Evolutionary conservation across 1,140 invertebrate species (phyloP), one percentile per base, ranked within the genome.

Genomic region (Scaptomyza hsui): DNA sequence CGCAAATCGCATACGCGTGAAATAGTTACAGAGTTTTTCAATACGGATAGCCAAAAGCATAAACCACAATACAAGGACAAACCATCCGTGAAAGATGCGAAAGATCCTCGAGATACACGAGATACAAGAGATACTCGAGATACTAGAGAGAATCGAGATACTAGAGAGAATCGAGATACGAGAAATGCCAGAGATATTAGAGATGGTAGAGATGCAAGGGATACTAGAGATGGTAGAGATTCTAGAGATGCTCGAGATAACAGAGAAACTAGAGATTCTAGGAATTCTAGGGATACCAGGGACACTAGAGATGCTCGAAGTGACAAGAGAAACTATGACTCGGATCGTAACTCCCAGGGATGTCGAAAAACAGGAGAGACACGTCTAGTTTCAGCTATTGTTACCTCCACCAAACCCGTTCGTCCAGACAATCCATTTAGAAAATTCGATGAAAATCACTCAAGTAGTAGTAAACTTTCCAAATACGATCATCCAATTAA

Each of bases 391-490:
- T 71, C 78, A 2, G 65, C 82, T 0, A 60, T 86, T n/a, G 82
- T 29, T 9, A 29, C 74, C 1, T 70, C 79, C 1, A 45, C 26
- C 26, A 29, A 29, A 29, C 26, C 56, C 56, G 1, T 37, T 64
- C 68, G 81, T 3, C 75, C 63, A 1, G 75, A 86, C 24, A 86
- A 86, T 42, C 82, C 82, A 0, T 86, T 86, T 21, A 53, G 82
- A 41, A 88, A 88, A n/a, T 60, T 63, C 32, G 74, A 63, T 62
- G 82, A 86, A 5, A 78, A 26, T 10, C 63, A 29, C 37, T 48
- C 73, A 35, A 55, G 65, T 37, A 78, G 44, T 51, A 78, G 62
- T 41, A 51, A 88, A 51, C 37, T 70, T 16, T 29, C 75, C 12
- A 88, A 81, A 57, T 76, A 68, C 45, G 81, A 85, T 52, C 74